Conservation (phyloP, 2,113 vertebrate species). For the Psilopsiagon aymara region DNA sequence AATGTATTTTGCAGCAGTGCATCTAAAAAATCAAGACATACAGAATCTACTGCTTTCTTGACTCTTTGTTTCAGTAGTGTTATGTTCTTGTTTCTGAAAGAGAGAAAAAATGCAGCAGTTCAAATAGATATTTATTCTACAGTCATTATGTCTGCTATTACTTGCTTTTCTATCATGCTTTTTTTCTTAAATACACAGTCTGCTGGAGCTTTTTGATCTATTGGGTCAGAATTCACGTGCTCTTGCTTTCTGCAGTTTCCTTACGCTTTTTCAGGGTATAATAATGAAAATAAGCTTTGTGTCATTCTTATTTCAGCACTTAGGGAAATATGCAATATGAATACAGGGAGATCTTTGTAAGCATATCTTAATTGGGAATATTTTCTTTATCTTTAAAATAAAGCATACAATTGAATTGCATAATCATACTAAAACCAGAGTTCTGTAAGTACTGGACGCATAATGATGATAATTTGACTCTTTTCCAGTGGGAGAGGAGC, state of each 20-base stretch:
- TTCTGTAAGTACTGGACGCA: not conserved
- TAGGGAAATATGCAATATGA: not conserved
- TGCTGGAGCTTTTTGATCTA: not conserved
- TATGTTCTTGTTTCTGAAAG: not conserved
- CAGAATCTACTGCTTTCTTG: not conserved
- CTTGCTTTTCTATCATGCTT: not conserved
- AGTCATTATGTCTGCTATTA: not conserved
- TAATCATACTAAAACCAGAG: not conserved
- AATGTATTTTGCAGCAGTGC: not conserved
- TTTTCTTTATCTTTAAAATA: not conserved
- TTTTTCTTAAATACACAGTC: not conserved
- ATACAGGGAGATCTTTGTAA: not conserved
- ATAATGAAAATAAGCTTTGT: not conserved
- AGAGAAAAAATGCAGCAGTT: not conserved
- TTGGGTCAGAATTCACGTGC: not conserved
- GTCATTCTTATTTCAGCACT: not conserved
- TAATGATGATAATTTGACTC: not conserved
- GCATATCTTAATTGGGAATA: not conserved
- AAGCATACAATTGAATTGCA: not conserved
- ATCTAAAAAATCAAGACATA: not conserved
- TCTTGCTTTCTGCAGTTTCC: not conserved
- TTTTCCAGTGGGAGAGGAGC: not conserved
- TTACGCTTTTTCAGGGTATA: not conserved
- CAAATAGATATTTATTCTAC: not conserved
- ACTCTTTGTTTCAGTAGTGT: not conserved